Evolutionary conservation across 2,797 vertebrate genomes (phyloP).

Genomic region (Chiloscyllium punctatum): DNA sequence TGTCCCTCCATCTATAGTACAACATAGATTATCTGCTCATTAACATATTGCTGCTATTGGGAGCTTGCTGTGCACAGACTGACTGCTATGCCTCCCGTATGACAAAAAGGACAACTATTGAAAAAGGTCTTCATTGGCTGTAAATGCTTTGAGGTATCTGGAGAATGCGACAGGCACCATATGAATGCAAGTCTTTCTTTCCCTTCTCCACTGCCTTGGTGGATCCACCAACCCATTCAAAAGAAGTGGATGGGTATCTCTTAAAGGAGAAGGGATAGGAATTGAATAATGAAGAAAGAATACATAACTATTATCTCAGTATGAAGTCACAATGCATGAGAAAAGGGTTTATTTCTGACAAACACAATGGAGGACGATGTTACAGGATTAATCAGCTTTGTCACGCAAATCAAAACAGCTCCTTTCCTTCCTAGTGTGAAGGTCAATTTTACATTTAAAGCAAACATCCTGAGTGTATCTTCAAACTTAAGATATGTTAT

Average conservation of each 20-base stretch:
- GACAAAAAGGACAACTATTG: no score
- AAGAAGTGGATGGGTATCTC: neutral
- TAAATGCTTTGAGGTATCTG: neutral
- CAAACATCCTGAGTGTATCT: neutral
- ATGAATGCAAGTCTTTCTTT: neutral
- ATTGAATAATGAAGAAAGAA: neutral
- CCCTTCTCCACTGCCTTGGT: neutral
- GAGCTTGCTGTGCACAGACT: no score
- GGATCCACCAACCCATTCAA: neutral
- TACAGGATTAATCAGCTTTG: neutral
- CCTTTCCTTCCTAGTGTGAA: neutral
- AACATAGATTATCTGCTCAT: no score
- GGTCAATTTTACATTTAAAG: neutral
- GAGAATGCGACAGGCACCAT: neutral
- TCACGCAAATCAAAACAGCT: neutral
- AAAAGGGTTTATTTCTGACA: neutral
- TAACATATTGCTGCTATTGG: no score
- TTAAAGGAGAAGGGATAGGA: neutral
- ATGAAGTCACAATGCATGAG: neutral
- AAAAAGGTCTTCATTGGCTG: no score
- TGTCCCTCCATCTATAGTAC: no score
- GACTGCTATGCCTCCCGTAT: no score
- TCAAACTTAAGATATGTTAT: neutral
- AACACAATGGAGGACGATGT: no score
- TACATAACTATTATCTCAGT: neutral